These are phyloP conservation scores for Sebastes kiyomatsui DNA, from an alignment of 2,797 vertebrate genomes.

Conservation along the genomic window DNA sequence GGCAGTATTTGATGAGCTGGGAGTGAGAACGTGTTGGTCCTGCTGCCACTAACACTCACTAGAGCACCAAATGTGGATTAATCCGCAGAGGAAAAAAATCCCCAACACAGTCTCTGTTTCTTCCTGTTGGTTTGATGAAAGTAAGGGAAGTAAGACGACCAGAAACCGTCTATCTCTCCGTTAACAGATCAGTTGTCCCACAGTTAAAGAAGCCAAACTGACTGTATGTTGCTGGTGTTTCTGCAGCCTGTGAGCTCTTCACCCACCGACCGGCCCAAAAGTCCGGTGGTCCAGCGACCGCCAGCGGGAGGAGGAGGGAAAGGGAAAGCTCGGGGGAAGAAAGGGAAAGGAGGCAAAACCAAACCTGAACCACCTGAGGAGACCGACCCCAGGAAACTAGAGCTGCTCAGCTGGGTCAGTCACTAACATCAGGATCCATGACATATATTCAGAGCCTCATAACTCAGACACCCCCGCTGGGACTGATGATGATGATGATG, in stretches of 20 bases:
- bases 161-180: neutral
- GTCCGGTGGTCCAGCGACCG: conserved; percentile 72
- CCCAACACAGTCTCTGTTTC: neutral
- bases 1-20: too few species aligned
- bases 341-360: conserved; percentile 89
- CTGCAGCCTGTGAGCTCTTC: conserved; percentile 84
- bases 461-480: too few species aligned
- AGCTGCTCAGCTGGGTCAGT: conserved; percentile 92
- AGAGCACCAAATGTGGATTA: neutral
- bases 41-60: too few species aligned
- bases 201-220: neutral
- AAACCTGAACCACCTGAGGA: conserved; percentile 92
- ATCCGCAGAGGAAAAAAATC: neutral
- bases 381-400: conserved; percentile 92
- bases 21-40: too few species aligned
- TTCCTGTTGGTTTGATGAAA: neutral
- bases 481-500: neutral
- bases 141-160: neutral
- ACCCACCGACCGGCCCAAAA: conserved; percentile 84
- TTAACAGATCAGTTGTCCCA: neutral
- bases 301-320: conserved; percentile 33
- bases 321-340: conserved; percentile 84
- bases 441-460: too few species aligned
- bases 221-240: neutral
- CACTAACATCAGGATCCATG: neutral